Percentiles rank a stretch among this genome's conserved stretches.
Conservation (phyloP, 2,113 vertebrate genomes). For the Camelus bactrianus region DNA sequence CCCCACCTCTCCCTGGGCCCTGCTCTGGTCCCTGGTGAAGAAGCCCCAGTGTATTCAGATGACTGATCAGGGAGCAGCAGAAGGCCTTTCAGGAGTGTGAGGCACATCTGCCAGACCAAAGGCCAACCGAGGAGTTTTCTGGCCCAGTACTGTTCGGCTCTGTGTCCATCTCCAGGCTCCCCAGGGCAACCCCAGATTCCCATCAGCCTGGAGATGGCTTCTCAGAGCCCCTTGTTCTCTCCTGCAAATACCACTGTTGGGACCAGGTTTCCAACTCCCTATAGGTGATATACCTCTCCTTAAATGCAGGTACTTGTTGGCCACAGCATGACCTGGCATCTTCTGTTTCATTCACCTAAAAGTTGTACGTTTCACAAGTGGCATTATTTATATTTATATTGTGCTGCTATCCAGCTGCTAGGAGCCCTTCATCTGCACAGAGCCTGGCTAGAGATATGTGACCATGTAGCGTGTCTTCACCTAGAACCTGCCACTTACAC, state of each 20-base stretch:
- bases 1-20: neutral
- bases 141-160: neutral
- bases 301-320: neutral
- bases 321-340: neutral
- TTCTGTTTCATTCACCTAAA: neutral
- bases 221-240: neutral
- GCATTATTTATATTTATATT: constrained; percentile 26
- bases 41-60: neutral
- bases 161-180: neutral
- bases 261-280: neutral
- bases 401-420: neutral
- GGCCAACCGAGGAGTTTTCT: neutral
- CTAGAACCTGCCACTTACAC: neutral
- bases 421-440: neutral
- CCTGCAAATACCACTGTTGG: neutral
- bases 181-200: neutral
- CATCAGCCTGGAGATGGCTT: neutral
- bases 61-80: neutral
- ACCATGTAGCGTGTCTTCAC: neutral
- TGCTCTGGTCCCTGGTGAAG: neutral
- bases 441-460: neutral
- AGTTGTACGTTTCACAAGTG: neutral
- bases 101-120: neutral
- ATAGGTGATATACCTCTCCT: neutral
- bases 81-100: neutral